Evolutionary conservation across 2,797 vertebrate species (phyloP).

Genomic region (Labeo calbasu): DNA sequence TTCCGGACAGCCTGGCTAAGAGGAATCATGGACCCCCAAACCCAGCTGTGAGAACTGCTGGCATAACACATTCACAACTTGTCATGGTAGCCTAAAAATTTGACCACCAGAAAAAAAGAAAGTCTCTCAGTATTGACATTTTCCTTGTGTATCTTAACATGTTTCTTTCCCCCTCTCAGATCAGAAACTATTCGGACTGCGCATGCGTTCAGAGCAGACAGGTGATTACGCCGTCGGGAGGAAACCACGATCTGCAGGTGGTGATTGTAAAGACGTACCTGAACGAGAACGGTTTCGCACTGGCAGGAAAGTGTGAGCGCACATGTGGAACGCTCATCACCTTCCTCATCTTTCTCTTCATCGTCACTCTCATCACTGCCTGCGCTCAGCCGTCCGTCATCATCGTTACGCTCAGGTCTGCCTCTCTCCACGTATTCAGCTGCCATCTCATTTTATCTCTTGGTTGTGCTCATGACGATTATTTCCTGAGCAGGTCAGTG

Average conservation of each 20-base stretch:
- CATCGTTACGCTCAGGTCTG: slow-evolving; percentile 95
- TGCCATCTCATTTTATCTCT: not conserved
- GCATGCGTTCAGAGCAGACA: slow-evolving; percentile 95
- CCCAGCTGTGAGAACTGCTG: too few relatives aligned
- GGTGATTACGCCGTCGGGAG: slow-evolving; percentile 90
- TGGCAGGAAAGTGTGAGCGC: slow-evolving; percentile 92
- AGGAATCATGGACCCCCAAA: not conserved
- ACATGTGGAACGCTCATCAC: slow-evolving; percentile 94
- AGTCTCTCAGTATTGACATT: not conserved
- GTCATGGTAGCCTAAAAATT: not conserved
- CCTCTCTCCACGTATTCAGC: not conserved
- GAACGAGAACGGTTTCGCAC: slow-evolving; percentile 92
- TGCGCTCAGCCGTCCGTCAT: slow-evolving; percentile 96
- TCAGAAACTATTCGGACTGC: slow-evolving; percentile 94
- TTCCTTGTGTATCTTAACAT: not conserved
- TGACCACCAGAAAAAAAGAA: not conserved
- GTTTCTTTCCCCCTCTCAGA: slow-evolving; percentile 68
- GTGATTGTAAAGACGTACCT: slow-evolving; percentile 97
- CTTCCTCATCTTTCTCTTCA: slow-evolving; percentile 95
- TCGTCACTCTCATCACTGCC: slow-evolving; percentile 95
- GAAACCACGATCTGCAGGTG: slow-evolving; percentile 89
- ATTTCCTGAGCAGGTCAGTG: slow-evolving; percentile 84
- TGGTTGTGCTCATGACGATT: not conserved
- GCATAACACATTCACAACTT: too few relatives aligned
- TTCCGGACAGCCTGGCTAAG: not conserved